phyloP scores from a whole-genome alignment of 53 echinoderm and acorn worm genomes.

The Pentamera pediparva region DNA sequence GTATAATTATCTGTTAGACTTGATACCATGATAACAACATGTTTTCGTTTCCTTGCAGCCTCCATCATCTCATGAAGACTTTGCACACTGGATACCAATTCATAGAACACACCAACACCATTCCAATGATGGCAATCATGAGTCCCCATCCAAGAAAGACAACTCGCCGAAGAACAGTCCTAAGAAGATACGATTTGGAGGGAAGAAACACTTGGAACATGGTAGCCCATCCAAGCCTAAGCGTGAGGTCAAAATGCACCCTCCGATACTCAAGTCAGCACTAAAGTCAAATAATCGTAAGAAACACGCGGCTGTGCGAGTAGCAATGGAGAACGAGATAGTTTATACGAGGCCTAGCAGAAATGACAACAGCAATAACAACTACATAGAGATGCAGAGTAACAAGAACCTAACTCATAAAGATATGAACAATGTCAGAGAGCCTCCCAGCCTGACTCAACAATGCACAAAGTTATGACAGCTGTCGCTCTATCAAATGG shows the following conservation, averaged over 20 bases:
- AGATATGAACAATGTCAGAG: neutral
- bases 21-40: neutral
- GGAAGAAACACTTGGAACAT: slow-evolving; percentile 1
- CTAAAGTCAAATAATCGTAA: slow-evolving; percentile 18
- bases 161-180: slow-evolving; percentile 24
- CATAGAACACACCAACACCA: neutral
- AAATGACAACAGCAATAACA: slow-evolving; percentile 20
- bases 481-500: too few relatives aligned
- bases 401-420: neutral
- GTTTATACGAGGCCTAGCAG: slow-evolving; percentile 11
- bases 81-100: slow-evolving; percentile 25
- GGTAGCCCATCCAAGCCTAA: slow-evolving; percentile 15
- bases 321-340: slow-evolving; percentile 13
- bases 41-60: neutral
- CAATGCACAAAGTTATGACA: slow-evolving; percentile 8
- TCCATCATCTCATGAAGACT: neutral
- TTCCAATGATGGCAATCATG: neutral
- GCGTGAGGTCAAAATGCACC: slow-evolving; percentile 1
- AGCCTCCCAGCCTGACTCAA: slow-evolving; percentile 1
- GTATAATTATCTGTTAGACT: too few relatives aligned
- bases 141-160: slow-evolving; percentile 8
- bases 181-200: slow-evolving; percentile 1
- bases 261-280: slow-evolving; percentile 22
- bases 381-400: slow-evolving; percentile 1
- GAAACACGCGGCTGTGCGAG: slow-evolving; percentile 22